Percentiles rank a stretch among this genome's conserved stretches.
Conservation (phyloP, 2,113 vertebrate species). For the Coturnix japonica region DNA sequence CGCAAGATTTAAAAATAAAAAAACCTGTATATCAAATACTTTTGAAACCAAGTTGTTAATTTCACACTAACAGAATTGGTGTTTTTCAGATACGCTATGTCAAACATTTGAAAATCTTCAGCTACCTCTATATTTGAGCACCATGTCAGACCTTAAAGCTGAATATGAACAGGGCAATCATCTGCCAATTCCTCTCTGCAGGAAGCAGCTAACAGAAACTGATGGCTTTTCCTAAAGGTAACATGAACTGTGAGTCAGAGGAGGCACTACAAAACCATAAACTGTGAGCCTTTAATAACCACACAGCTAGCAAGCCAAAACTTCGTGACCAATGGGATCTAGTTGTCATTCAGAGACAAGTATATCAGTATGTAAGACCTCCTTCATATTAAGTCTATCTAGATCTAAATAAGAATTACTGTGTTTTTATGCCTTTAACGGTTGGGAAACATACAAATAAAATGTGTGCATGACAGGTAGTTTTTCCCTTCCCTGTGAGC, state of each 20-base stretch:
- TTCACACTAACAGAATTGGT: background rate
- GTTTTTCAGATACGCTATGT: background rate
- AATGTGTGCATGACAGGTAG: background rate
- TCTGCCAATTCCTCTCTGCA: background rate
- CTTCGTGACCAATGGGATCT: background rate
- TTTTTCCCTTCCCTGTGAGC: background rate
- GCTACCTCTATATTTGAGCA: background rate
- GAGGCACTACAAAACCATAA: constrained; percentile 6
- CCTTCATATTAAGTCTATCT: background rate
- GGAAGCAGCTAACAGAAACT: background rate
- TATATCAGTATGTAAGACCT: background rate
- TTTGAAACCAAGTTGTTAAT: background rate
- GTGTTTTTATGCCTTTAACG: background rate
- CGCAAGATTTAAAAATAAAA: background rate
- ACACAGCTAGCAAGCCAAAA: constrained; percentile 30
- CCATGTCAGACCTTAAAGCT: background rate
- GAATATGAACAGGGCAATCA: background rate
- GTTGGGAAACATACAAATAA: background rate
- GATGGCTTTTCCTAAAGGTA: background rate
- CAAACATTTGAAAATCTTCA: background rate
- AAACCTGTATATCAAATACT: background rate
- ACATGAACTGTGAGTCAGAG: constrained; percentile 15
- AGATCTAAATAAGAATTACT: background rate
- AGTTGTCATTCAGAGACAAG: background rate
- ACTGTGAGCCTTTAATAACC: constrained; percentile 4